Evolutionary conservation across 2,888 invertebrate species (phyloP).

Genomic region (Chelonus formosanus): DNA sequence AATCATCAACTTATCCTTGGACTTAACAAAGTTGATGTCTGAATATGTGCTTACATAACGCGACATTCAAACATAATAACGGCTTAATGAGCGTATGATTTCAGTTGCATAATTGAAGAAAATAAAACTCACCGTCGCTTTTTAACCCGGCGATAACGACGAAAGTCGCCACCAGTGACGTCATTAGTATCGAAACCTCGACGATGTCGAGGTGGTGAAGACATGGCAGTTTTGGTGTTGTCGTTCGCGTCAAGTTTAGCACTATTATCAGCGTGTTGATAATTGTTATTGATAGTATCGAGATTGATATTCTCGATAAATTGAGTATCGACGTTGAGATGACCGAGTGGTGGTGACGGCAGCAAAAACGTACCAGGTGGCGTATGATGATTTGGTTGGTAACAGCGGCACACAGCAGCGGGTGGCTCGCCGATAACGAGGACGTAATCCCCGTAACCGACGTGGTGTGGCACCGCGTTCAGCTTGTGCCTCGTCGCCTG

Average conservation of each 20-base stretch:
- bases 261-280: conserved; percentile 41
- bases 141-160: conserved; percentile 60
- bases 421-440: conserved; percentile 58
- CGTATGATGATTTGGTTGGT: conserved; percentile 44
- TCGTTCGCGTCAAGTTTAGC: conserved; percentile 38
- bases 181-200: conserved; percentile 60
- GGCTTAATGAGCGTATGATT: too few species aligned
- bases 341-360: conserved; percentile 40
- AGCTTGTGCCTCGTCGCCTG: conserved; percentile 62
- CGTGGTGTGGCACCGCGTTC: conserved; percentile 61
- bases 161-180: conserved; percentile 53
- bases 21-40: too few species aligned
- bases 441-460: conserved; percentile 56
- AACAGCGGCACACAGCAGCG: conserved; percentile 51
- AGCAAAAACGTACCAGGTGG: conserved; percentile 38
- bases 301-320: conserved; percentile 34
- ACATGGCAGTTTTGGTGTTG: conserved; percentile 49
- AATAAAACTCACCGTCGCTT: conserved; percentile 56
- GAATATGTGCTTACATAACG: too few species aligned
- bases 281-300: conserved; percentile 39
- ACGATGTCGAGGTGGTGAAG: conserved; percentile 59
- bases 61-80: too few species aligned
- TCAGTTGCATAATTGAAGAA: too few species aligned
- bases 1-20: too few species aligned
- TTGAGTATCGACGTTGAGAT: conserved; percentile 30